Evolutionary conservation across 2,888 invertebrate species (phyloP).

Genomic region (Panorpa germanica): DNA sequence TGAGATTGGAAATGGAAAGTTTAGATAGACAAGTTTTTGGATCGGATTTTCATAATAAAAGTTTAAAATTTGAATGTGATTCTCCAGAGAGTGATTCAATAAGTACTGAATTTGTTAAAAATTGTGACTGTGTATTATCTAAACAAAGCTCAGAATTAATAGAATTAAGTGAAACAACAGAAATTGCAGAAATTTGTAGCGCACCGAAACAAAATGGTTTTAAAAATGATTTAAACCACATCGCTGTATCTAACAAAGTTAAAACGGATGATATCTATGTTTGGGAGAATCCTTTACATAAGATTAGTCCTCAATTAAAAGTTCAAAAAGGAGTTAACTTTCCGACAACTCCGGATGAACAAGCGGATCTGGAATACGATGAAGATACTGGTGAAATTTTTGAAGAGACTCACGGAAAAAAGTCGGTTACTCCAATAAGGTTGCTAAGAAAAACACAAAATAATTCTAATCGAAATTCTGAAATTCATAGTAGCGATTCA

Average conservation of each 20-base stretch:
- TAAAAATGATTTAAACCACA: no score
- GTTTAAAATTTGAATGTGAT: conserved; percentile 7
- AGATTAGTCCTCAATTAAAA: conserved; percentile 25
- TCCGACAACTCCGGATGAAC: conserved; percentile 51
- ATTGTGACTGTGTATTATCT: conserved; percentile 14
- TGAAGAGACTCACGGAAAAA: conserved; percentile 40
- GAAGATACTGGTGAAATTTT: conserved; percentile 37
- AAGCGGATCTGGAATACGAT: conserved; percentile 49
- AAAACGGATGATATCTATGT: conserved; percentile 57
- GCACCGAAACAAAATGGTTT: conserved; percentile 15
- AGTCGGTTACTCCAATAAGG: conserved; percentile 49
- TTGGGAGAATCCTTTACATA: conserved; percentile 63
- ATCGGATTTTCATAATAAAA: conserved; percentile 18
- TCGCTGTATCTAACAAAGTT: no score
- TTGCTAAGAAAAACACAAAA: conserved; percentile 29
- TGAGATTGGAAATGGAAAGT: conserved; percentile 65
- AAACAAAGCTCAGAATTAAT: conserved; percentile 13
- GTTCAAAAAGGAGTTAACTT: conserved; percentile 18
- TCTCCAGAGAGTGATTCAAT: conserved; percentile 9
- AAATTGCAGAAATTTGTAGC: conserved; percentile 16
- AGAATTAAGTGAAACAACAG: conserved; percentile 13
- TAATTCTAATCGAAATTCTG: conserved; percentile 19
- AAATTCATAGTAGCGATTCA: conserved; percentile 25
- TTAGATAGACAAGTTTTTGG: conserved; percentile 72
- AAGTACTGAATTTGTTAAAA: conserved; percentile 13